Conservation (phyloP, 2,113 vertebrate genomes). For the Sminthopsis crassicaudata region DNA sequence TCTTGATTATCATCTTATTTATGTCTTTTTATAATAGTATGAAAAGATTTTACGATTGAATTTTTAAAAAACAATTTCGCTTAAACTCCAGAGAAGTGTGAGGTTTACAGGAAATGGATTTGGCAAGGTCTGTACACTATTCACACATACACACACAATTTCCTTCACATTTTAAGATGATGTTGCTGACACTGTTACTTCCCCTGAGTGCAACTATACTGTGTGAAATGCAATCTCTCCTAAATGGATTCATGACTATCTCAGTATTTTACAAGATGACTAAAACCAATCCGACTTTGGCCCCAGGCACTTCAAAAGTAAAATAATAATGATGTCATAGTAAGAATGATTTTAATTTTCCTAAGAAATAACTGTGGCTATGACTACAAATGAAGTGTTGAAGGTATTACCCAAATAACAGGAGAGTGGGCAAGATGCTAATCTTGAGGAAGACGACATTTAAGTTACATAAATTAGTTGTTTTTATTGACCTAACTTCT, state of each 20-base stretch:
- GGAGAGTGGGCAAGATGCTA: background rate
- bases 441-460: constrained; percentile 3
- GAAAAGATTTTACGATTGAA: constrained; percentile 8
- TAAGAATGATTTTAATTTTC: constrained; percentile 26
- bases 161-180: constrained; percentile 40
- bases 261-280: constrained; percentile 65
- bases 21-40: constrained; percentile 32
- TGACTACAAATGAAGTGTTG: background rate
- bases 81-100: constrained; percentile 30
- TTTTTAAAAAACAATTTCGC: background rate
- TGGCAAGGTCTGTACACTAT: background rate
- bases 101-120: constrained; percentile 20
- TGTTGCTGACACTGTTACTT: background rate
- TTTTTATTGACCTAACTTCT: background rate
- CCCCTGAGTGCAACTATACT: background rate
- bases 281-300: constrained; percentile 69
- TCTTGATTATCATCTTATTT: constrained; percentile 33
- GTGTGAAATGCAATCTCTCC: constrained; percentile 1
- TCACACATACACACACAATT: background rate
- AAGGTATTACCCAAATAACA: background rate
- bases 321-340: constrained; percentile 15
- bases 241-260: constrained; percentile 47
- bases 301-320: constrained; percentile 45
- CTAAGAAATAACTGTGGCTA: constrained; percentile 12
- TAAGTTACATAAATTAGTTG: background rate